phyloP scores from a whole-genome alignment of 2,113 vertebrate genomes.

The Amphiprion ocellaris region DNA sequence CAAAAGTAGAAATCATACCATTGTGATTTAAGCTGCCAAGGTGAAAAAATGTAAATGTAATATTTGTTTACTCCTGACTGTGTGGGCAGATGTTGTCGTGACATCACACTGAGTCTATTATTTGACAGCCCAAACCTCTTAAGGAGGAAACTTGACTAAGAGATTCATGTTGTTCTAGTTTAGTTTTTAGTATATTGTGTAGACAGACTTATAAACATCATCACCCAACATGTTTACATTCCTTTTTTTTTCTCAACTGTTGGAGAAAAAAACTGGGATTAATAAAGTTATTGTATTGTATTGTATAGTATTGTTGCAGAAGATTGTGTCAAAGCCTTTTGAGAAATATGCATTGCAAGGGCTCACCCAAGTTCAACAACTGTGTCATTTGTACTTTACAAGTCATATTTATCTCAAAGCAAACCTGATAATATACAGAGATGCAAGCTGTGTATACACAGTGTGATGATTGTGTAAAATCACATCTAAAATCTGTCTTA shows the following conservation, averaged over 20 bases:
- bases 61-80: neutral
- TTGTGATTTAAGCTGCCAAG: neutral
- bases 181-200: neutral
- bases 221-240: neutral
- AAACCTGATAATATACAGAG: too few relatives aligned
- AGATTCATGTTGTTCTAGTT: neutral
- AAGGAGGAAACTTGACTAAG: neutral
- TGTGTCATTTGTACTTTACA: too few relatives aligned
- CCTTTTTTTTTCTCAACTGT: too few relatives aligned
- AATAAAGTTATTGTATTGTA: too few relatives aligned
- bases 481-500: too few relatives aligned
- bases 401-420: too few relatives aligned
- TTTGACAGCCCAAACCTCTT: neutral
- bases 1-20: conserved; percentile 16
- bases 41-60: neutral
- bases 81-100: neutral
- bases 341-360: too few relatives aligned
- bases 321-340: neutral
- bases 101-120: neutral
- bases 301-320: too few relatives aligned
- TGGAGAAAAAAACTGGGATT: too few relatives aligned
- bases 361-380: too few relatives aligned
- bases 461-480: too few relatives aligned
- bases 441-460: too few relatives aligned
- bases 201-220: neutral